Base-by-base conservation (phyloP, 2,113 vertebrate species). In the Cyprinodon brontotheroides region DNA sequence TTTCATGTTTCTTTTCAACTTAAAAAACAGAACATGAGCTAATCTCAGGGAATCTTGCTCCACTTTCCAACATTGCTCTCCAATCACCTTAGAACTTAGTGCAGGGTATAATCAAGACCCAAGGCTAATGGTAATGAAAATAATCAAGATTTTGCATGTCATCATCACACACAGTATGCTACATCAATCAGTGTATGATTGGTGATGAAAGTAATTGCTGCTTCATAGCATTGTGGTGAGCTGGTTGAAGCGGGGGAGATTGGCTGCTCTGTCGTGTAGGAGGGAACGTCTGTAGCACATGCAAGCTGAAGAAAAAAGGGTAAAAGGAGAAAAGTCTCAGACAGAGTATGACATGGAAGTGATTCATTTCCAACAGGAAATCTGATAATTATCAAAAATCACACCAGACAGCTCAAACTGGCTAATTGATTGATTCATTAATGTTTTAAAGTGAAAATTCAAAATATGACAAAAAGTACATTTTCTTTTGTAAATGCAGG, bases 141-240 rank as follows among this genome's bases (percentile, higher is more conserved):
- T 81, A 86, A 91, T 90, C 83, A 86, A 47, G 82, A 77, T 63
- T 53, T 80, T 70, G 81, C 72, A 69, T 43, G 67, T 87, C 85
- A 89, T 89, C 89, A 87, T 78, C 78, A 70, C 88, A 77, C 88
- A 78, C 85, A 86, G 82, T 81, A 64, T 64, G 87, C 47, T 15
- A 67, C 65, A 87, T 86, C 89, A 89, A 91, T 89, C 86, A 89
- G 81, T 3, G 70, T 47, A 62, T 84, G 86, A 90, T 80, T 89
- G 79, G 84, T 78, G 85, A 86, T 85, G 86, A 84, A 48, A 73
- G 69, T 88, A 89, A 89, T 90, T 93, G 82, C 68, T 62, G n/a
- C 57, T 40, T 40, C 2, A 40, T 20, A 67, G 78, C 39, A 76
- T 66, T 80, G 80, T 65, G 72, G 17, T 62, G 82, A 50, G 75